These are phyloP conservation scores for Oophaga sylvatica DNA, from an alignment of 2,797 vertebrate genomes.

Conservation along the genomic window DNA sequence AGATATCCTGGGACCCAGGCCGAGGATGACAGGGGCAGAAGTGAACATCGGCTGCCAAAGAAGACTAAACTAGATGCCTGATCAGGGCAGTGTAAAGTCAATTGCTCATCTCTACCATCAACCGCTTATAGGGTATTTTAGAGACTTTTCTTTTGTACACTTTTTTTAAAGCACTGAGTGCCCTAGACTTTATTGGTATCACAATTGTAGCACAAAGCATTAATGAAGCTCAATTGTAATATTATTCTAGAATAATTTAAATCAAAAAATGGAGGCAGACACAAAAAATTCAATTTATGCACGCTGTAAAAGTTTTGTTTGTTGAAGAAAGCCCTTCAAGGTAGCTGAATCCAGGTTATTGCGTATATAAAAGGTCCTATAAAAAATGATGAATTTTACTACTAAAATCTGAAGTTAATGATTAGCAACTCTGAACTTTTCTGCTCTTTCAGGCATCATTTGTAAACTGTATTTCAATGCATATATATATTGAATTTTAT, in stretches of 20 bases:
- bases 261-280: constrained; percentile 37
- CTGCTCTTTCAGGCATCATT: constrained; percentile 61
- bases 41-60: no score
- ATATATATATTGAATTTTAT: constrained; percentile 44
- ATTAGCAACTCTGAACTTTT: constrained; percentile 54
- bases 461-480: constrained; percentile 57
- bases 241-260: constrained; percentile 29
- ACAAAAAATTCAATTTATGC: constrained; percentile 49
- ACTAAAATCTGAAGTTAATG: constrained; percentile 55
- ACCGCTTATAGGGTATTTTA: background rate
- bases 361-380: constrained; percentile 42
- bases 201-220: background rate
- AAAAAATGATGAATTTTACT: constrained; percentile 60
- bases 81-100: no score
- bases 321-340: constrained; percentile 42
- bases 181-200: background rate
- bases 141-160: background rate
- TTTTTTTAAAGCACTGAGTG: background rate
- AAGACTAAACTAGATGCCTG: no score
- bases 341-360: constrained; percentile 57
- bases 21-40: no score
- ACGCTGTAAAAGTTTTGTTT: constrained; percentile 57
- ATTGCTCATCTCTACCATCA: no score
- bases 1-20: no score
- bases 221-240: constrained; percentile 32